Percentiles rank a stretch among this genome's conserved stretches.
Conservation (phyloP, 1,140 invertebrate genomes). For the Oreohelix idahoensis region DNA sequence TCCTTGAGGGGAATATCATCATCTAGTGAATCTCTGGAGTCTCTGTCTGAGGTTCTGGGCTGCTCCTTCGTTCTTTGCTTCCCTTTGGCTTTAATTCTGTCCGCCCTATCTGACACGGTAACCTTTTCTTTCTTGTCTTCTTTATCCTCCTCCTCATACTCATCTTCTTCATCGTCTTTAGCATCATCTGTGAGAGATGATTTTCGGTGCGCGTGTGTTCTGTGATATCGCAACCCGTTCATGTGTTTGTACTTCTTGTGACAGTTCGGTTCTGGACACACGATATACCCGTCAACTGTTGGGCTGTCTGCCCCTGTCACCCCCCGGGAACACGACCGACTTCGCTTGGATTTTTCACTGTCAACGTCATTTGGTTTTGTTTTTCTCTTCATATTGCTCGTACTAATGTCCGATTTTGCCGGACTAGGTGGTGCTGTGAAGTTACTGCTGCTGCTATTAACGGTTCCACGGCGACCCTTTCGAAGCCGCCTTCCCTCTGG, state of each 20-base stretch:
- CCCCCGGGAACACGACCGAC: conserved; percentile 71
- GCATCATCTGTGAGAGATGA: conserved; percentile 48
- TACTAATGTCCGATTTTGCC: conserved; percentile 63
- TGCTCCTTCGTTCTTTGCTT: conserved; percentile 43
- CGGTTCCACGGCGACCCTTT: conserved; percentile 71
- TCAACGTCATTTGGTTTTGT: conserved; percentile 69
- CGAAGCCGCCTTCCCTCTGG: conserved; percentile 61
- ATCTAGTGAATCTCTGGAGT: conserved; percentile 40
- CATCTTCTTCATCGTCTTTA: conserved; percentile 57
- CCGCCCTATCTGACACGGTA: conserved; percentile 32
- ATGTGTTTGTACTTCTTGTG: conserved; percentile 98
- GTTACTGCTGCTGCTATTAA: conserved; percentile 64
- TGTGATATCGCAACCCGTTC: conserved; percentile 95
- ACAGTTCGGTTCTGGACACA: conserved; percentile 98
- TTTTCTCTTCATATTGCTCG: conserved; percentile 69
- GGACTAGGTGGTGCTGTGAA: conserved; percentile 72
- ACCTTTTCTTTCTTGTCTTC: conserved; percentile 39
- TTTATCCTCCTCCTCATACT: conserved; percentile 49
- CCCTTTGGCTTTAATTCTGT: conserved; percentile 46
- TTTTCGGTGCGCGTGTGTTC: conserved; percentile 88
- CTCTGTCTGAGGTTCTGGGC: conserved; percentile 29
- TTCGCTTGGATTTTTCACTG: conserved; percentile 60
- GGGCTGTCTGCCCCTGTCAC: conserved; percentile 75
- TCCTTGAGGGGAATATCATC: conserved; percentile 54
- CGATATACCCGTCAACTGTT: conserved; percentile 79